Evolutionary conservation across 1,140 invertebrate species (phyloP), one percentile per base, ranked within the genome.

Genomic region (Neuroterus valhalla): DNA sequence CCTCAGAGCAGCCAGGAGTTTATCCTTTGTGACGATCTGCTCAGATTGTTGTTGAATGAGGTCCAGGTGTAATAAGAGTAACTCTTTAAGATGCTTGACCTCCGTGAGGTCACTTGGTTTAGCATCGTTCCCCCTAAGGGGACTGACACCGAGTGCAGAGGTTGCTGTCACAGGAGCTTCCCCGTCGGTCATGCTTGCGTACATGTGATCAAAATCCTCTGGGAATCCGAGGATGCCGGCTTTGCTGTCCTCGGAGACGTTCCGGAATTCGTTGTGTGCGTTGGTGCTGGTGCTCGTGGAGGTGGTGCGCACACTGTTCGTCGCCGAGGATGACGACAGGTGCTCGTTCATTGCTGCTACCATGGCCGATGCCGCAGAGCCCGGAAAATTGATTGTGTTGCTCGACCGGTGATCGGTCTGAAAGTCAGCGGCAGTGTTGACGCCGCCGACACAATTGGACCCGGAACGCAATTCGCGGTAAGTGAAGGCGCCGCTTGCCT

Each of bases 41-140:
- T 95, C 94, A 45, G 93, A 93, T 82, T 95, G 94, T 82, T 94
- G 93, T 86, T 94, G 94, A 81, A 95, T 94, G 44, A 94, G 85
- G 85, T 94, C 94, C 70, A 94, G 87, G 86, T 95, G 93, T n/a
- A 94, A 86, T n/a, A 94, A 85, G 71, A 94, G 83, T 82, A 94
- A 89, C 78, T 94, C 92, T 87, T 94, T 94, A 21, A 94, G 89
- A 83, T 92, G 91, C 78, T 90, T 91, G 82, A 93, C 91, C 87
- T 93, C 92, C 74, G 89, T 90, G 78, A 91, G 86, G 76, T 91
- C 88, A 73, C 87, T 90, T 81, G 90, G 88, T 78, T 90, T 88
- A 17, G 89, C 86, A 52, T 89, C 86, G 69, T 91, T 89, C 48
- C 83, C 87, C 70, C 85, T 84, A 14, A 88, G 73, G 17, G 88